Evolutionary conservation across 2,113 vertebrate genomes (phyloP), one percentile per base, ranked within the genome.

Genomic region (Buteo buteo): DNA sequence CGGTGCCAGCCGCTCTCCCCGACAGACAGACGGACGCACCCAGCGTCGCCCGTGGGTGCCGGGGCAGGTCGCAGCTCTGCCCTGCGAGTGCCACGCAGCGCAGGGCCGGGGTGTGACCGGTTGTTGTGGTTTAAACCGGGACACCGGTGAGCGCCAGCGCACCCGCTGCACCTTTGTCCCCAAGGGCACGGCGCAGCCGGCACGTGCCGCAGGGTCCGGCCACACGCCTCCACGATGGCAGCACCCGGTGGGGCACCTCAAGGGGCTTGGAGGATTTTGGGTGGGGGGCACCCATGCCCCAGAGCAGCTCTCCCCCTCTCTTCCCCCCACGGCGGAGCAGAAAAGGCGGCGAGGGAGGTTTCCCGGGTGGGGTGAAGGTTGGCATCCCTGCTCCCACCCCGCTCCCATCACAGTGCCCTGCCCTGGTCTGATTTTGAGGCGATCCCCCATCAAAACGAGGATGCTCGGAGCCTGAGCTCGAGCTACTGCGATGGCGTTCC

Each of bases 401-500:
- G 28, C 25, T 62, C 18, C 50, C 38, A 20, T 11, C 45, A 9
- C 0, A 0, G 11, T 7, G 50, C 19, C n/a, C 44, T 71, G 82
- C 14, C 42, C 62, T 31, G 25, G 4, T 10, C 28, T 1, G 0
- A 28, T 90, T 64, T 31, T 0, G 0, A 36, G 20, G 55, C 0
- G 2, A 47, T 10, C 4, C 4, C 16, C 17, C 8, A n/a, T n/a
- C 15, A 29, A 55, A 62, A 13, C 3, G 5, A 40, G 17, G 47
- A 4, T 5, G 29, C 38, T 76, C 16, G 0, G 54, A 50, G 66
- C 11, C 74, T 16, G 44, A 55, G 45, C 21, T 45, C 3, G 1
- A 45, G 31, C 58, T 28, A 12, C 22, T 2, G 1, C 0, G 3
- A 22, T 7, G 20, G 11, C 1, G 0, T 32, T 52, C 25, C 31